phyloP scores from a whole-genome alignment of 2,113 vertebrate genomes.

The Nerophis lumbriciformis region DNA sequence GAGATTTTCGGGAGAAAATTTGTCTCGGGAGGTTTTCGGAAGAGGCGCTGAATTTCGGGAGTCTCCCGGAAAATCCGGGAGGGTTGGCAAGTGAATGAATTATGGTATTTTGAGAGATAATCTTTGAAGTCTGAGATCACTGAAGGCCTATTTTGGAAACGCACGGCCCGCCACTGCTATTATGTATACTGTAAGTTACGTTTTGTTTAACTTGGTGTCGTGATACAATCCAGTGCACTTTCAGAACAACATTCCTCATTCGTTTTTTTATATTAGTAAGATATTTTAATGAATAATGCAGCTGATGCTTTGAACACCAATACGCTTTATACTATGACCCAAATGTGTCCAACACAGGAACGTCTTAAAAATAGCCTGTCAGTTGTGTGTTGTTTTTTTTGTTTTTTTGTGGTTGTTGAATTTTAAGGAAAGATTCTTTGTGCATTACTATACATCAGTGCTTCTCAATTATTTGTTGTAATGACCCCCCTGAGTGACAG shows the following conservation, averaged over 20 bases:
- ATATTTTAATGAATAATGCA: not conserved
- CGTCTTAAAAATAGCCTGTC: constrained; percentile 3
- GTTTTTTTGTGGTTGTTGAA: not conserved
- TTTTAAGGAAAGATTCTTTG: constrained; percentile 1
- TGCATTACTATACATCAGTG: constrained; percentile 5
- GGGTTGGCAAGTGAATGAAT: too few species aligned
- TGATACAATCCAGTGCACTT: not conserved
- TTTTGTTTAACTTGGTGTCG: not conserved
- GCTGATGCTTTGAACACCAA: constrained; percentile 2
- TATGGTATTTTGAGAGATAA: too few species aligned
- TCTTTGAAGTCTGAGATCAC: too few species aligned
- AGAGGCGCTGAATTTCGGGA: too few species aligned
- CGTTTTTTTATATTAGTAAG: not conserved
- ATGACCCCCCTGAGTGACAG: too few species aligned
- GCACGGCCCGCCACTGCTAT: too few species aligned
- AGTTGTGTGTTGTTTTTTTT: not conserved
- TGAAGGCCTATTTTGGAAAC: too few species aligned
- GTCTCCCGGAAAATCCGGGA: too few species aligned
- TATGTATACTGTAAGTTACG: not conserved
- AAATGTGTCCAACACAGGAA: constrained; percentile 9
- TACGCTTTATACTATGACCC: constrained; percentile 4
- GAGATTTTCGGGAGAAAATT: too few species aligned
- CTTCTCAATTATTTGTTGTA: too few species aligned
- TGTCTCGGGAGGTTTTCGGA: too few species aligned
- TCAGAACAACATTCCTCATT: not conserved